Evolutionary conservation across 2,888 invertebrate genomes (phyloP).

Genomic region (Synergus gifuensis): DNA sequence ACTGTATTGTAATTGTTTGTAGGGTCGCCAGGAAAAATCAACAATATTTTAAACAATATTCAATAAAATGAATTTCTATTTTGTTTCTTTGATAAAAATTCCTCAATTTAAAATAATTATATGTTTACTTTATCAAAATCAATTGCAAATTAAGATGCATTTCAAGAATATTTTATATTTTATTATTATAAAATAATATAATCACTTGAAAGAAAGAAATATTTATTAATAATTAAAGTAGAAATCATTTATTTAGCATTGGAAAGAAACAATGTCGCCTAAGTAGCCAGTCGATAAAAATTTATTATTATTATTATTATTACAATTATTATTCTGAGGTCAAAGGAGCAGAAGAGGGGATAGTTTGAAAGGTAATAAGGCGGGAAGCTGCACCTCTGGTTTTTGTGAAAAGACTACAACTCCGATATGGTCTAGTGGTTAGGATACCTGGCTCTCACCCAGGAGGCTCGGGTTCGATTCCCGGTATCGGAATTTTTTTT

Average conservation of each 20-base stretch:
- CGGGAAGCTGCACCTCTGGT: too few species aligned
- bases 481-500: slow-evolving; percentile 81
- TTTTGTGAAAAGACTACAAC: too few species aligned
- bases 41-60: too few species aligned
- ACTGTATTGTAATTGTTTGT: too few species aligned
- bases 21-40: too few species aligned
- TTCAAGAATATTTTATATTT: background rate
- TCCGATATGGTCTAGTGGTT: slow-evolving; percentile 80
- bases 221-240: background rate
- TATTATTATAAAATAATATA: too few species aligned
- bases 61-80: too few species aligned
- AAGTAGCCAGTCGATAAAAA: too few species aligned
- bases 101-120: too few species aligned
- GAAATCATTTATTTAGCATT: background rate
- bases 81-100: too few species aligned
- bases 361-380: slow-evolving; percentile 61
- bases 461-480: slow-evolving; percentile 83
- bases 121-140: background rate
- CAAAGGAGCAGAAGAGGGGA: background rate
- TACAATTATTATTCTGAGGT: background rate
- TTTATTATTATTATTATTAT: too few species aligned
- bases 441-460: slow-evolving; percentile 82
- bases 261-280: too few species aligned
- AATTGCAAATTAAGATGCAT: background rate
- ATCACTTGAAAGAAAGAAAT: background rate